Conservation (phyloP, 2,797 vertebrate species). For the Borostomias antarcticus region DNA sequence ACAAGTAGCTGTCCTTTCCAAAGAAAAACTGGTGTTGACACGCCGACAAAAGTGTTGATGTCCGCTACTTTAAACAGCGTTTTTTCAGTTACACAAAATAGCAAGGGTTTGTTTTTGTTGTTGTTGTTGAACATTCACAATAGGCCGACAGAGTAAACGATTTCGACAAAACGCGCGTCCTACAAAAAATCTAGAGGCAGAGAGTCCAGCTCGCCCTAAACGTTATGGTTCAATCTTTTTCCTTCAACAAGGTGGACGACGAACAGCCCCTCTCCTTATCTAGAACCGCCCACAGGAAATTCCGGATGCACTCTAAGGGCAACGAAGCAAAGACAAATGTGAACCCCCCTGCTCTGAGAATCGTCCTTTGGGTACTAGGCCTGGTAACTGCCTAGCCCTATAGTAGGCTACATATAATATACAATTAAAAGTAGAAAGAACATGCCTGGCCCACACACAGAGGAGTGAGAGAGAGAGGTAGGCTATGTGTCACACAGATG, state of each 20-base stretch:
- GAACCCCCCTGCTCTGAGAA: conserved; percentile 38
- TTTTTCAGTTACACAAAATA: background rate
- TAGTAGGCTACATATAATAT: too few relatives aligned
- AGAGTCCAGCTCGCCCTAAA: conserved; percentile 25
- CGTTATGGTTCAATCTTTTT: conserved; percentile 26
- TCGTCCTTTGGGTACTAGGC: conserved; percentile 21
- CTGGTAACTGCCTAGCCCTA: too few relatives aligned
- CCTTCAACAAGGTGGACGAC: conserved; percentile 17
- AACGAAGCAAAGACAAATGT: conserved; percentile 34
- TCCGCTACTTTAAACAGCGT: conserved; percentile 31
- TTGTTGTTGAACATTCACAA: background rate
- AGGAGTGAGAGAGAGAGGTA: too few relatives aligned
- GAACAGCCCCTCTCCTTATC: conserved; percentile 21
- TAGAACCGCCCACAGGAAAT: conserved; percentile 58
- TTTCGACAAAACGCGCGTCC: background rate
- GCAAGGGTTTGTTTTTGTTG: background rate
- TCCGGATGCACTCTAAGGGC: conserved; percentile 24
- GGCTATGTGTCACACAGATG: too few relatives aligned
- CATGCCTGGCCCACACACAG: too few relatives aligned
- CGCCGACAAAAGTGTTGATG: conserved; percentile 20
- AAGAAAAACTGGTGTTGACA: background rate
- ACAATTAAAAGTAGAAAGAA: too few relatives aligned
- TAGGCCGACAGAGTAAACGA: background rate
- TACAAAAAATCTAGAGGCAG: background rate
- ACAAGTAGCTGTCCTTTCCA: background rate